Percentiles rank a stretch among this genome's conserved stretches.
These are phyloP conservation scores for Alectura lathami DNA, from an alignment of 2,113 vertebrate genomes.

Conservation along the genomic window DNA sequence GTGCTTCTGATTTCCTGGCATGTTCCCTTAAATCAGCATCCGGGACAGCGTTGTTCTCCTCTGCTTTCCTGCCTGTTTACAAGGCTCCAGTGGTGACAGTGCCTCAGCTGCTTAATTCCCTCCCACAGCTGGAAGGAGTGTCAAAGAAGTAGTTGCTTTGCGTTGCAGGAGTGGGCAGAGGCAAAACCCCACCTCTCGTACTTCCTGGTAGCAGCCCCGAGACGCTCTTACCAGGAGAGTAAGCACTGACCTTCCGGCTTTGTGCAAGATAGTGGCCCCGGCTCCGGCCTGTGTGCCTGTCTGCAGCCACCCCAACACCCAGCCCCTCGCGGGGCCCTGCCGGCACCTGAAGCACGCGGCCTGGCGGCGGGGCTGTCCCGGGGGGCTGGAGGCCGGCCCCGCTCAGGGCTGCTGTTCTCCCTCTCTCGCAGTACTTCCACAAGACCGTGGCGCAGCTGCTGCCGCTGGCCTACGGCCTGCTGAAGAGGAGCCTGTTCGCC, in stretches of 20 bases:
- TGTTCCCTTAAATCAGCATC: background rate
- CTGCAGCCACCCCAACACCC: too few relatives aligned
- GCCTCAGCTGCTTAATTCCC: background rate
- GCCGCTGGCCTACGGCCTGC: slow-evolving; percentile 91
- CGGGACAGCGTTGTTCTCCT: background rate
- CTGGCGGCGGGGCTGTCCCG: too few relatives aligned
- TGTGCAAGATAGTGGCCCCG: too few relatives aligned
- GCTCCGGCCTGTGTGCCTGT: too few relatives aligned
- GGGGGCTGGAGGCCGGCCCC: too few relatives aligned
- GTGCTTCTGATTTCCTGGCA: background rate
- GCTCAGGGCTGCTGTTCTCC: accelerated
- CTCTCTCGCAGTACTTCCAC: slow-evolving; percentile 88
- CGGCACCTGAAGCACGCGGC: too few relatives aligned
- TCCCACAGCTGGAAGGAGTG: background rate
- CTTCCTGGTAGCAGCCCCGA: too few relatives aligned
- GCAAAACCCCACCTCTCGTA: accelerated
- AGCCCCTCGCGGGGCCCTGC: too few relatives aligned
- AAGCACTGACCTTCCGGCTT: too few relatives aligned
- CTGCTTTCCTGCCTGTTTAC: background rate
- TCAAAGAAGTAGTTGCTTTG: accelerated
- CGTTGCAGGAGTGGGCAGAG: background rate
- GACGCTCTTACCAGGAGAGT: too few relatives aligned
- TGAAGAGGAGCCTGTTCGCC: slow-evolving; percentile 88
- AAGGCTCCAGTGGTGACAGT: too few relatives aligned
- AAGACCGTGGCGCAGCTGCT: slow-evolving; percentile 92